phyloP scores from a whole-genome alignment of 2,113 vertebrate genomes.

The Hiodon tergisus region DNA sequence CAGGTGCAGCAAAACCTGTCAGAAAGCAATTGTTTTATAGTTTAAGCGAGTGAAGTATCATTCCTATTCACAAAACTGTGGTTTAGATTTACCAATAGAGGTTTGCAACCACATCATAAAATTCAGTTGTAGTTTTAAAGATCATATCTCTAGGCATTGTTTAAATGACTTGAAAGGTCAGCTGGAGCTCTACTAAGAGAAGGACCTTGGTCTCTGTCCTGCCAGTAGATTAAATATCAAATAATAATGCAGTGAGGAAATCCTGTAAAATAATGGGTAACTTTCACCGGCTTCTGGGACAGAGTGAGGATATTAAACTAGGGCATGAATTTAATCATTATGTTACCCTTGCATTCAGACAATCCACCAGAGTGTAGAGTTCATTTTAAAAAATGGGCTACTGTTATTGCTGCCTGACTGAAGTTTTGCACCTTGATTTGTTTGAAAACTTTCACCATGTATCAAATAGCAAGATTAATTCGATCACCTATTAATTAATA shows the following conservation, averaged over 20 bases:
- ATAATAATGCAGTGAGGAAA: conserved; percentile 6
- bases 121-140: too few species aligned
- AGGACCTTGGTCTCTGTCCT: conserved; percentile 16
- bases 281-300: conserved; percentile 45
- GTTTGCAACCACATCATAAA: too few species aligned
- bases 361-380: conserved; percentile 39
- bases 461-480: too few species aligned
- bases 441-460: not conserved
- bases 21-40: too few species aligned
- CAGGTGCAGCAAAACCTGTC: too few species aligned
- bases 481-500: too few species aligned
- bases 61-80: too few species aligned
- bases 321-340: conserved; percentile 43
- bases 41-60: too few species aligned
- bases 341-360: conserved; percentile 45
- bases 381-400: conserved; percentile 39
- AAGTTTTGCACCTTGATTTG: conserved; percentile 17
- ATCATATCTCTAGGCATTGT: too few species aligned
- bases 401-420: conserved; percentile 20
- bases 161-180: conserved; percentile 16
- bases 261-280: conserved; percentile 33
- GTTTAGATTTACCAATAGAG: too few species aligned
- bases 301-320: conserved; percentile 36
- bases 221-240: conserved; percentile 24
- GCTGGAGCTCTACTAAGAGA: not conserved